Conservation (phyloP, 2,113 vertebrate genomes). For the Gambusia holbrooki region DNA sequence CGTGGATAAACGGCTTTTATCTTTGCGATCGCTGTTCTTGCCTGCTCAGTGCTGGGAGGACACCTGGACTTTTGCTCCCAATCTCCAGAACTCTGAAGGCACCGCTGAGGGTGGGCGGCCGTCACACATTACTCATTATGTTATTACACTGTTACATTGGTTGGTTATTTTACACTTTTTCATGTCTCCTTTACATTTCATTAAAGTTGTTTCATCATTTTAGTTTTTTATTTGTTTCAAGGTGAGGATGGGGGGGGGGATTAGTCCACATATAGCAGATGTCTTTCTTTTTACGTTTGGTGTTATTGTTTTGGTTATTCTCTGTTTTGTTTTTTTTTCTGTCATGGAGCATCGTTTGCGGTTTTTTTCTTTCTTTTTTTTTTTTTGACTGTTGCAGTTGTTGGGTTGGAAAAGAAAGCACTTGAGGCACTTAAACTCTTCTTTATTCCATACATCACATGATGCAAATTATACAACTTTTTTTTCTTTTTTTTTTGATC, state of each 20-base stretch:
- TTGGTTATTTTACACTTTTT: conserved; percentile 18
- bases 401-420: conserved; percentile 30
- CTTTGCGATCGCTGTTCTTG: conserved; percentile 17
- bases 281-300: conserved; percentile 42
- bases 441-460: conserved; percentile 32
- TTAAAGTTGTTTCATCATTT: conserved; percentile 31
- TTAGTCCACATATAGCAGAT: not conserved
- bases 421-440: conserved; percentile 61
- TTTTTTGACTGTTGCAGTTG: conserved; percentile 36
- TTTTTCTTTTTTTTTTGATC: conserved; percentile 5
- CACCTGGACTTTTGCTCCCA: conserved; percentile 42
- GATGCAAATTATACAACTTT: conserved; percentile 31
- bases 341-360: conserved; percentile 36
- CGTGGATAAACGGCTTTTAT: conserved; percentile 29
- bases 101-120: conserved; percentile 18
- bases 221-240: not conserved
- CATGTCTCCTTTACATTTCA: conserved; percentile 54
- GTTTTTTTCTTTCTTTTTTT: conserved; percentile 8
- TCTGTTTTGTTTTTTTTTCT: conserved; percentile 37
- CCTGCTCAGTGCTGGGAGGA: conserved; percentile 33
- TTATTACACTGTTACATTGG: conserved; percentile 28
- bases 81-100: conserved; percentile 18
- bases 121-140: conserved; percentile 11
- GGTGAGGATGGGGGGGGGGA: not conserved
- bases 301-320: conserved; percentile 24